Evolutionary conservation across 2,888 invertebrate genomes (phyloP), one percentile per base, ranked within the genome.

Genomic region (Lasioglossum zephyrum): DNA sequence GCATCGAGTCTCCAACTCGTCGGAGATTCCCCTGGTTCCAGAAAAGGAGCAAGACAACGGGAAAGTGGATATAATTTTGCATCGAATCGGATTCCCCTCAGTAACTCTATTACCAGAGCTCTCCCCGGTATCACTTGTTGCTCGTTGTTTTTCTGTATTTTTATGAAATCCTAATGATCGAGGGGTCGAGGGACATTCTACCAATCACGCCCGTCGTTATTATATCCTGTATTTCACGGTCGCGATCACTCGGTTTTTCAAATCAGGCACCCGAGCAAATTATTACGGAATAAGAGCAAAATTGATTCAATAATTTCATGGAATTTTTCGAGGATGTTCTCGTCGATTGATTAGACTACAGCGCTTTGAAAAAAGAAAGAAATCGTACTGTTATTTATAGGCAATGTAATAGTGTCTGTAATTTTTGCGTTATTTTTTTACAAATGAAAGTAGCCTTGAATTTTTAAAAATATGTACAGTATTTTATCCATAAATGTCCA

Each of bases 31-130:
- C 57, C 49, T 60, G 63, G 80, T 80, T 74, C 60, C 74, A 49
- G 11, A 26, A 36, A 74, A 66, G 41, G 49, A 69, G 18, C 72
- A 44, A 63, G 60, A 74, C 44, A 44, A 44, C 31, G 73, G 60
- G 39, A 41, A 76, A 79, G 44, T 72, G 44, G 78, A 74, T 79
- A 79, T 60, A 79, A 85, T 84, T 84, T 69, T 41, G 36, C 47
- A 18, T 79, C 66, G 57, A 73, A 76, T 84, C 78, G 75, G 63
- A 77, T 81, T 31, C 11, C 39, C 41, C 70, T 47, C 18, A 47
- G 74, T 82, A 82, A 74, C 82, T 82, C n/a, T 57, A 78, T 84
- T 84, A 63, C 53, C 49, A 16, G 26, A 36, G 18, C 31, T 18
- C 49, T 2, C n/a, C 22, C n/a, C 22, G n/a, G 39, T 76, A 53